Evolutionary conservation across 2,797 vertebrate genomes (phyloP), one percentile per base, ranked within the genome.

Genomic region (Tenualosa thibaudeaui): DNA sequence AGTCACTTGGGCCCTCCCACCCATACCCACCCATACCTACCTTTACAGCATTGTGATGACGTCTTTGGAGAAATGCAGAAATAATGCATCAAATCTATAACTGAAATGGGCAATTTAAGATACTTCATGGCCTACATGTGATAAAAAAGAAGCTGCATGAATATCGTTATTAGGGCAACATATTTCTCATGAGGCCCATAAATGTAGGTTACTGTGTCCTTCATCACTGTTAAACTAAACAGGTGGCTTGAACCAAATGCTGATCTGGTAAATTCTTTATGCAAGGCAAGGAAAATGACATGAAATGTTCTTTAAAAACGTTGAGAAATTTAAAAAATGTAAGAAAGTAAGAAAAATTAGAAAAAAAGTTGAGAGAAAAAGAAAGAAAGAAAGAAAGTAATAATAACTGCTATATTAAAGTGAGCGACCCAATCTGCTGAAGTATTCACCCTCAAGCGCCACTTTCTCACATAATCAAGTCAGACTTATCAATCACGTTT

Each of bases 401-500:
- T 13, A 40, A 2, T 75, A 10, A 26, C 7, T 65, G 13, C 13
- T 65, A 15, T 53, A 2, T 10, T 53, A 53, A 53, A 53, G 12
- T 13, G 51, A 65, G 62, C 17, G 26, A 19, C 31, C 37, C 37
- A 68, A 75, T 75, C 68, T 40, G 68, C 17, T 75, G 31, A 65
- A 31, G 62, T 13, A 19, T 75, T 75, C 31, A 43, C 2, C 68
- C 13, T 75, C 68, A 75, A 31, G 68, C 65, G 31, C 37, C 68
- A 37, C 68, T 75, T 75, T 75, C 68, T 40, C 37, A 43, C 37
- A 19, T 43, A 75, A 75, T 75, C 68, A 75, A 40, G 62, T 31
- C 24, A 65, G 68, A 75, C 68, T 75, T 75, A 84, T 84, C 75
- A 40, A 81, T 84, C 84, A 81, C 43, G 31, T 84, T 60, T 84